Evolutionary conservation across 2,113 vertebrate genomes (phyloP).

Genomic region (Campylomormyrus numenius): DNA sequence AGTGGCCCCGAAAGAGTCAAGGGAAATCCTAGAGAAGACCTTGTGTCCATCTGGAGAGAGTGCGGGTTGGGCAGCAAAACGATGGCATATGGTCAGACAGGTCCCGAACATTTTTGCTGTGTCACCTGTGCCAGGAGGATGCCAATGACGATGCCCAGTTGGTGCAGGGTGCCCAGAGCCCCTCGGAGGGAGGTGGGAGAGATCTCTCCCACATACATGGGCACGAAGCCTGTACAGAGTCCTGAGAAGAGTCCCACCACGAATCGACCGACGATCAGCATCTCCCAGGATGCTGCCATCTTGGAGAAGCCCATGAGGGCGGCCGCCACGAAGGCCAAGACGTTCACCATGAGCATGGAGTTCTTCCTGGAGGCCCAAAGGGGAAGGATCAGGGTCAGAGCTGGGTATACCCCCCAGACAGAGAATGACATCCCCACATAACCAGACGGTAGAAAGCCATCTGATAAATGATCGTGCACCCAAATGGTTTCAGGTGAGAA

Average conservation of each 20-base stretch:
- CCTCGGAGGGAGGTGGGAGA: slow-evolving; percentile 81
- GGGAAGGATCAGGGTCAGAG: neutral
- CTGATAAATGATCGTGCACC: neutral
- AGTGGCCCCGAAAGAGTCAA: neutral
- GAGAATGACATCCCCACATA: neutral
- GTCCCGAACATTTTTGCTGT: neutral
- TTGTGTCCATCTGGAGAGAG: neutral
- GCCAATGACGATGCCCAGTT: slow-evolving; percentile 84
- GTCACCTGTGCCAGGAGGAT: slow-evolving; percentile 87
- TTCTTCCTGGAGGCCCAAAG: slow-evolving; percentile 64
- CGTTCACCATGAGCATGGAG: slow-evolving; percentile 86
- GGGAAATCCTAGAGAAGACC: neutral
- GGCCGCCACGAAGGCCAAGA: slow-evolving; percentile 70
- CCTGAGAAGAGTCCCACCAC: slow-evolving; percentile 84
- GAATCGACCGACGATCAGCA: slow-evolving; percentile 87
- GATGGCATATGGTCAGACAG: neutral
- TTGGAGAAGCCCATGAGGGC: slow-evolving; percentile 90
- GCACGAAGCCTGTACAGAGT: slow-evolving; percentile 89
- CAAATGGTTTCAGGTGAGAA: neutral
- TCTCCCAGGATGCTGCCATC: slow-evolving; percentile 82
- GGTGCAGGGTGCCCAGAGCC: slow-evolving; percentile 86
- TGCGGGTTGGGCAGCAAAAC: neutral
- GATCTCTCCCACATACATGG: slow-evolving; percentile 90
- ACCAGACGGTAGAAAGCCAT: neutral
- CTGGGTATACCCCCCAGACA: neutral